Base-by-base conservation (phyloP, 2,113 vertebrate genomes). In the Aegotheles bennettii region DNA sequence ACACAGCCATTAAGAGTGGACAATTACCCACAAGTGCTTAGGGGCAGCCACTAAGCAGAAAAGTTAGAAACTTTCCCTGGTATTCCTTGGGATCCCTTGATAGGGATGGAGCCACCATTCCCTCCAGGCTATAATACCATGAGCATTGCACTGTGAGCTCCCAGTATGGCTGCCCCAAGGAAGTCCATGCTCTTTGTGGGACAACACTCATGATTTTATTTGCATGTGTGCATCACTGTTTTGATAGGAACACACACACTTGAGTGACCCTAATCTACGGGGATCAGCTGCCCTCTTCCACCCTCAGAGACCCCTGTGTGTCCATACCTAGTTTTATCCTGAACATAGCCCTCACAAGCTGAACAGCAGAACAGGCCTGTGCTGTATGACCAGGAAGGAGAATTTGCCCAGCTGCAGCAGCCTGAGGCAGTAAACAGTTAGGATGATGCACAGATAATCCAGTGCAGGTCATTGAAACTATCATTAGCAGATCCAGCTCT, bases 111-210 rank as follows among this genome's bases (percentile, higher is more conserved):
- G 29, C 36, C 31, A 33, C 31, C 25, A 5, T 69, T 89, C 21
- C 29, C 18, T 68, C 31, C 48, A 33, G 40, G 43, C 26, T 54
- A 2, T 2, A 42, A 18, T 16, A 54, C 36, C 57, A 20, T 1
- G 5, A 61, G 16, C 7, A 5, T 45, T 20, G 51, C 7, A 4
- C 48, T 13, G 1, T 0, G 6, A 51, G 8, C 28, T 63, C 40
- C 33, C 4, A 0, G 3, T 33, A 2, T 4, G 50, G 31, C 5
- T 81, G 45, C 61, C 31, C 31, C 28, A 38, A 11, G 68, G 64
- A 47, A 61, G 23, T 48, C 57, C 19, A 1, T 3, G 23, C 29
- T 71, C 59, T 57, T 51, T 73, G n/a, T 63, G 38, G 31, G 25
- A 50, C 7, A 38, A 7, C 18, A 40, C 14, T 63, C 29, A 61